Conservation (phyloP, 2,113 vertebrate species). For the Ameiurus melas region DNA sequence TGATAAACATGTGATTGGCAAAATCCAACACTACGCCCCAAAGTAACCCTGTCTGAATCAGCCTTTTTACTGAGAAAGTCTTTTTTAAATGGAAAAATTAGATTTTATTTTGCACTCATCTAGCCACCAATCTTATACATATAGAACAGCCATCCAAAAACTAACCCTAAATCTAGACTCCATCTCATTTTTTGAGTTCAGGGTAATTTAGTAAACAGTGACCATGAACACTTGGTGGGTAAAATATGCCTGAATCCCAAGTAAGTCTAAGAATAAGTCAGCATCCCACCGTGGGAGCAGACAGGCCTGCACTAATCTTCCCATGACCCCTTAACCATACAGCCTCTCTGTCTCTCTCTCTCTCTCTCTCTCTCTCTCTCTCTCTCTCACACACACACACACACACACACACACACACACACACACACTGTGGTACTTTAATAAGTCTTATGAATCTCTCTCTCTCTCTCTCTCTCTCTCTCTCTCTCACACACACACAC, state of each 20-base stretch:
- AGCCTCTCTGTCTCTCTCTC: not conserved
- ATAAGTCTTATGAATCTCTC: too few species aligned
- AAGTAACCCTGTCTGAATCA: not conserved
- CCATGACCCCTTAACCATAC: slow-evolving; percentile 69
- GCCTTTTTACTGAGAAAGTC: not conserved
- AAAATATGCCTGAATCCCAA: slow-evolving; percentile 26
- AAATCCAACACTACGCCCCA: not conserved
- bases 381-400: too few species aligned
- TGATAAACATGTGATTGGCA: not conserved
- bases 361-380: too few species aligned
- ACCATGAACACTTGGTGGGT: not conserved
- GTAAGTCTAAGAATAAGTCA: slow-evolving; percentile 62
- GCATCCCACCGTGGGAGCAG: slow-evolving; percentile 68
- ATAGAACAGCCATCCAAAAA: not conserved
- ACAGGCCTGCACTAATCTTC: slow-evolving; percentile 64
- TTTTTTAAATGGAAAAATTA: not conserved
- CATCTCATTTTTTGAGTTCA: not conserved
- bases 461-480: too few species aligned
- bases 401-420: too few species aligned
- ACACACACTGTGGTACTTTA: too few species aligned
- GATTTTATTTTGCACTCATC: not conserved
- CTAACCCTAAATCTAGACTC: not conserved
- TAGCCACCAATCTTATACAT: not conserved
- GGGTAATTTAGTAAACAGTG: slow-evolving; percentile 19
- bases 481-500: too few species aligned